A percentile compares a stretch with the other conserved stretches of the same genome.
phyloP scores from a whole-genome alignment of 53 echinoderm and acorn worm species.

The Temnopleurus reevesii region DNA sequence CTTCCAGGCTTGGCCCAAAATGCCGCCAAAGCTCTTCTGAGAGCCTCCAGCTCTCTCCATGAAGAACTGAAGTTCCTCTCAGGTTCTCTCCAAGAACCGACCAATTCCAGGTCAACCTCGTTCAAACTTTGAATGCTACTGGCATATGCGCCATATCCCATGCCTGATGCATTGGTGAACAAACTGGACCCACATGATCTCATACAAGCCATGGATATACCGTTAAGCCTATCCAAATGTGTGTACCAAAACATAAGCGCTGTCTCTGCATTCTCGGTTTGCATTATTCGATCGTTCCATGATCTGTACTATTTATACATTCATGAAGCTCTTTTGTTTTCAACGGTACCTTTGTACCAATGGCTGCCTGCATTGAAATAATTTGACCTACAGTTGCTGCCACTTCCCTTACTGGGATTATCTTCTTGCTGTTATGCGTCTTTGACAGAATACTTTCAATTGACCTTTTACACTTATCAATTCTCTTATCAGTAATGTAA shows the following conservation, averaged over 20 bases:
- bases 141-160: slow-evolving; percentile 34
- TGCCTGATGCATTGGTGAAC: slow-evolving; percentile 49
- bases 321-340: slow-evolving; percentile 5
- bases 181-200: not conserved
- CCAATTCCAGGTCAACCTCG: no score
- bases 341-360: slow-evolving; percentile 19
- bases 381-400: slow-evolving; percentile 20
- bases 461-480: not conserved
- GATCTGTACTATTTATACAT: slow-evolving; percentile 17
- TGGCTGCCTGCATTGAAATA: slow-evolving; percentile 27
- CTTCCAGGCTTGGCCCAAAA: not conserved
- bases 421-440: not conserved
- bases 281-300: slow-evolving; percentile 21
- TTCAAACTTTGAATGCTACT: not conserved
- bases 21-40: not conserved
- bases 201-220: not conserved
- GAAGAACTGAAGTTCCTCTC: slow-evolving; percentile 30
- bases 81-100: not conserved
- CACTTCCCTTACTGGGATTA: not conserved
- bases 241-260: slow-evolving; percentile 27
- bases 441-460: not conserved
- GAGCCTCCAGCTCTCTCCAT: slow-evolving; percentile 61
- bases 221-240: slow-evolving; percentile 1
- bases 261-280: not conserved
- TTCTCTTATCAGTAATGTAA: slow-evolving; percentile 13